These are phyloP conservation scores for Panagrolaimus sp. DNA, from an alignment of 1,140 invertebrate genomes.

Conservation along the genomic window DNA sequence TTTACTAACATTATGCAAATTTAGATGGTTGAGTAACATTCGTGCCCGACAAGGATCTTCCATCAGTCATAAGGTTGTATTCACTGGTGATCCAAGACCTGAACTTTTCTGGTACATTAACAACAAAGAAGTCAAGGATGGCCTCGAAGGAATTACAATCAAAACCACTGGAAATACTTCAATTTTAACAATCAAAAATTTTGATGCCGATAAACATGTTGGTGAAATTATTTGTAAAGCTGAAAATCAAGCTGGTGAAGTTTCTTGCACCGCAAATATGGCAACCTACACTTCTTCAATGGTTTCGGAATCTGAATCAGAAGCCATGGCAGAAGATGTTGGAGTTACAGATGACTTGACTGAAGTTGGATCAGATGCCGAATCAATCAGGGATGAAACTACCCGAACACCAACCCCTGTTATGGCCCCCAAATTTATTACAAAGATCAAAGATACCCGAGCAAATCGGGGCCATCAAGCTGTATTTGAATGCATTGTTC, in stretches of 20 bases:
- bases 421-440: conserved; percentile 59
- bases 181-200: conserved; percentile 55
- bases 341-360: conserved; percentile 33
- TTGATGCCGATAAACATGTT: conserved; percentile 61
- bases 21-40: conserved; percentile 60
- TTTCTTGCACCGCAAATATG: conserved; percentile 60
- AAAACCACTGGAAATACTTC: conserved; percentile 51
- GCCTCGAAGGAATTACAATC: conserved; percentile 45
- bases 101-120: conserved; percentile 59
- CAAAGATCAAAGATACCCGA: conserved; percentile 57
- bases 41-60: conserved; percentile 61
- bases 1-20: too few relatives aligned
- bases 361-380: conserved; percentile 29
- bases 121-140: conserved; percentile 55
- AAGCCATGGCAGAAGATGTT: conserved; percentile 44
- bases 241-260: conserved; percentile 63
- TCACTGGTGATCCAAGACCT: conserved; percentile 57
- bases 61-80: conserved; percentile 65
- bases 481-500: conserved; percentile 59
- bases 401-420: conserved; percentile 56
- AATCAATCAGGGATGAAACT: conserved; percentile 40
- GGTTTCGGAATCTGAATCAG: conserved; percentile 58
- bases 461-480: conserved; percentile 55
- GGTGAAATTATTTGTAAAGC: conserved; percentile 64
- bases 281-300: conserved; percentile 57